Evolutionary conservation across 2,797 vertebrate genomes (phyloP).

Genomic region (Micrastur ruficollis): DNA sequence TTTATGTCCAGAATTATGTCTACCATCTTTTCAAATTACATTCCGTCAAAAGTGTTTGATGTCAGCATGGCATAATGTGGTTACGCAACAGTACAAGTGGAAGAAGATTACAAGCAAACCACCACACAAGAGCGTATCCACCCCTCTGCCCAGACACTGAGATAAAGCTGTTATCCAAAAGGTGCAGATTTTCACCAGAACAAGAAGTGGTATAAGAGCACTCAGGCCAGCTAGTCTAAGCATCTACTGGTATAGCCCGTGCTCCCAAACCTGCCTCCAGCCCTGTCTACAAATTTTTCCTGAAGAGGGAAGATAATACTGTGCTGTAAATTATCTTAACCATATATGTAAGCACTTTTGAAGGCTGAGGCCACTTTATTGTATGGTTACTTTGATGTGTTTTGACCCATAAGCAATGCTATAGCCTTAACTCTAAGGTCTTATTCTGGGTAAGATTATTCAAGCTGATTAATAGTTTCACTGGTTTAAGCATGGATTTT

Average conservation of each 20-base stretch:
- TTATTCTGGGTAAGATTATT: not conserved
- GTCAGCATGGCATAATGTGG: not conserved
- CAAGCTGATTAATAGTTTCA: not conserved
- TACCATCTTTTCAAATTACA: not conserved
- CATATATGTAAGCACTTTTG: not conserved
- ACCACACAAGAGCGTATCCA: not conserved
- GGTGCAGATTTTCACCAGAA: not conserved
- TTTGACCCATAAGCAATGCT: not conserved
- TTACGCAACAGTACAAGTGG: not conserved
- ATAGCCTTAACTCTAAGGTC: not conserved
- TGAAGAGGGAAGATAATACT: not conserved
- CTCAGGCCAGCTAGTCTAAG: not conserved
- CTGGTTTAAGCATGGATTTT: not conserved
- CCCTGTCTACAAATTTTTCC: not conserved
- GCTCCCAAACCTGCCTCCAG: not conserved
- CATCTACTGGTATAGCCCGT: not conserved
- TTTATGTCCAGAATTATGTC: not conserved
- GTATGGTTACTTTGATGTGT: not conserved
- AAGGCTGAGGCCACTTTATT: not conserved
- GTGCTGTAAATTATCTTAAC: not conserved
- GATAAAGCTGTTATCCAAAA: not conserved
- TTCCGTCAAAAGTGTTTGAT: not conserved
- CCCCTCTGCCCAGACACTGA: not conserved
- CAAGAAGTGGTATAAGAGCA: not conserved
- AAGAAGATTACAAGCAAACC: not conserved